These are phyloP conservation scores for Seriola aureovittata DNA, from an alignment of 2,113 vertebrate genomes.

Conservation along the genomic window DNA sequence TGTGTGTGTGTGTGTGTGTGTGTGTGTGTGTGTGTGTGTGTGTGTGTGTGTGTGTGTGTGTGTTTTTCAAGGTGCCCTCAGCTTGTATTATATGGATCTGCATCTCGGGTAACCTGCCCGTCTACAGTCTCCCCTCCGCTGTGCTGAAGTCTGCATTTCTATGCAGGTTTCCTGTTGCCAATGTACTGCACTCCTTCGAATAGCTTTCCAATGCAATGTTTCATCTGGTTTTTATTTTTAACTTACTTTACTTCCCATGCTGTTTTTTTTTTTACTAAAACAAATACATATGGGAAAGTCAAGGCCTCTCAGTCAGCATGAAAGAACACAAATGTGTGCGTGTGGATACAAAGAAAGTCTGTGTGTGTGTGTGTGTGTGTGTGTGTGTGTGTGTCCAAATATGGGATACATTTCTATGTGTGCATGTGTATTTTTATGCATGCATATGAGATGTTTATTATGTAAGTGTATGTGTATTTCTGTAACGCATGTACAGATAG, in stretches of 20 bases:
- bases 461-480: neutral
- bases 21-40: slow-evolving; percentile 17
- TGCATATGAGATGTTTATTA: no score
- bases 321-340: neutral
- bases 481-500: no score
- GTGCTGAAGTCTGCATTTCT: slow-evolving; percentile 63
- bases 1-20: slow-evolving; percentile 19
- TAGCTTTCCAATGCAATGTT: slow-evolving; percentile 14
- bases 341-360: neutral
- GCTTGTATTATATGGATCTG: slow-evolving; percentile 61
- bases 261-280: neutral
- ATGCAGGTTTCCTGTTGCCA: slow-evolving; percentile 56
- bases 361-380: neutral
- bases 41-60: slow-evolving; percentile 12
- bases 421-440: no score
- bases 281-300: neutral
- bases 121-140: slow-evolving; percentile 37
- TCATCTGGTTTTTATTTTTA: slow-evolving; percentile 2
- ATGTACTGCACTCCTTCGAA: slow-evolving; percentile 28
- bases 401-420: neutral
- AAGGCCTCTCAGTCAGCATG: neutral
- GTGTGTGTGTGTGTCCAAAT: neutral
- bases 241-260: neutral
- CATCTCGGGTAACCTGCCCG: slow-evolving; percentile 59
- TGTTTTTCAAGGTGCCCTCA: slow-evolving; percentile 75